Evolutionary conservation across 2,113 vertebrate species (phyloP), one percentile per base, ranked within the genome.

Genomic region (Himantopus leucocephalus): DNA sequence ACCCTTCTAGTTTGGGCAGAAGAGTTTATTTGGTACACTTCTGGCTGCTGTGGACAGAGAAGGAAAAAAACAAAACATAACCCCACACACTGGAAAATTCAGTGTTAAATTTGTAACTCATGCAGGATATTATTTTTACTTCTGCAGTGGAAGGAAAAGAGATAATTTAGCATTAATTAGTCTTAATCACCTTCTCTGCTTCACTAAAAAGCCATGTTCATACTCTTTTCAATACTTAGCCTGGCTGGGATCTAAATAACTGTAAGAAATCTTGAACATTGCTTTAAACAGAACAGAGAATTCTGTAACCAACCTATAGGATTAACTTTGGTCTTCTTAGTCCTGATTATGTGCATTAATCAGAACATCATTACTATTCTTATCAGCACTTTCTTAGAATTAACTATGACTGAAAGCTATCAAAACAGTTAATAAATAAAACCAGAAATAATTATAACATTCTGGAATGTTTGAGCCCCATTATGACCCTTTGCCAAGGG

Each of bases 401-500:
- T 86, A 76, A 24, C 9, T 86, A 10, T 83, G 32, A 67, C 76
- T 94, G 45, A 91, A 84, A 86, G 26, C 41, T 90, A 41, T 63
- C 55, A 93, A 91, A 92, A 84, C 27, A 39, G 39, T 88, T 94
- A 85, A 43, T 59, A 71, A 90, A 78, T 75, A 76, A 84, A 89
- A 73, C 0, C 21, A 84, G 63, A 82, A 23, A 67, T 73, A 88
- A 90, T 88, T 29, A 55, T 81, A 90, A 62, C 32, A 93, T 67
- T 87, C 41, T 78, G 52, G 58, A 77, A 82, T 76, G 27, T 79
- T 50, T 83, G 62, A 70, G 24, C 7, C 23, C 30, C 10, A 2
- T 87, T 83, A 55, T 12, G 26, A 45, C 18, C 4, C 12, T 88
- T 93, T 90, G 77, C 70, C 63, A 60, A 53, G 59, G 23, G 39